Conservation (phyloP, 2,888 invertebrate genomes). For the Melinaea marsaeus region DNA sequence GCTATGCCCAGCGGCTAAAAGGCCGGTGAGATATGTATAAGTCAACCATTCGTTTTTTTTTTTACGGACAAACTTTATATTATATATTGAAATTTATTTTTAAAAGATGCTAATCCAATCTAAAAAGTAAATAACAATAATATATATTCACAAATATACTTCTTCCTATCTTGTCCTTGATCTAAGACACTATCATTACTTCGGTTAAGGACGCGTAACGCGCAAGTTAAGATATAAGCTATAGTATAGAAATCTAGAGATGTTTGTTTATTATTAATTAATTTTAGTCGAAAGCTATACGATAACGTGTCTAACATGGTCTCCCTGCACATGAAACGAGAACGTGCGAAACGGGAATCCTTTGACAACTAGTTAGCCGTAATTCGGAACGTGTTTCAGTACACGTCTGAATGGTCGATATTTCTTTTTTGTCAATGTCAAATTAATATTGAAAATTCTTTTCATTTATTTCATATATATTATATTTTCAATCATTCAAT, state of each 20-base stretch:
- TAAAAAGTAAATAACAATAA: no score
- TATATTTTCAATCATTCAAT: no score
- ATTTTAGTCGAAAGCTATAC: no score
- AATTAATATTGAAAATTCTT: slow-evolving; percentile 5
- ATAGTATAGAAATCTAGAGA: no score
- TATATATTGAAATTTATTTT: no score
- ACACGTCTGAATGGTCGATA: slow-evolving; percentile 25
- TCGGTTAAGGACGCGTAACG: no score
- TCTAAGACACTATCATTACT: no score
- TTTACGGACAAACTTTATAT: neutral
- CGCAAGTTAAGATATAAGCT: no score
- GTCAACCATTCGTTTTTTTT: neutral
- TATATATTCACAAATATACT: no score
- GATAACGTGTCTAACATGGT: neutral
- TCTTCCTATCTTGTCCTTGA: no score
- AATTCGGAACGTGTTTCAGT: slow-evolving; percentile 34
- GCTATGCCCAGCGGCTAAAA: slow-evolving; percentile 26
- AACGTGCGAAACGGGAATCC: slow-evolving; percentile 29
- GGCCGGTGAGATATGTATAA: slow-evolving; percentile 20
- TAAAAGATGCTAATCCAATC: no score
- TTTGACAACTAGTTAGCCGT: slow-evolving; percentile 36
- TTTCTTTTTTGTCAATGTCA: slow-evolving; percentile 23
- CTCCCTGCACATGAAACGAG: neutral
- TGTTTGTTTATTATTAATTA: no score
- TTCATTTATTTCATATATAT: neutral